phyloP scores from a whole-genome alignment of 2,797 vertebrate species.

The Tapirus indicus region DNA sequence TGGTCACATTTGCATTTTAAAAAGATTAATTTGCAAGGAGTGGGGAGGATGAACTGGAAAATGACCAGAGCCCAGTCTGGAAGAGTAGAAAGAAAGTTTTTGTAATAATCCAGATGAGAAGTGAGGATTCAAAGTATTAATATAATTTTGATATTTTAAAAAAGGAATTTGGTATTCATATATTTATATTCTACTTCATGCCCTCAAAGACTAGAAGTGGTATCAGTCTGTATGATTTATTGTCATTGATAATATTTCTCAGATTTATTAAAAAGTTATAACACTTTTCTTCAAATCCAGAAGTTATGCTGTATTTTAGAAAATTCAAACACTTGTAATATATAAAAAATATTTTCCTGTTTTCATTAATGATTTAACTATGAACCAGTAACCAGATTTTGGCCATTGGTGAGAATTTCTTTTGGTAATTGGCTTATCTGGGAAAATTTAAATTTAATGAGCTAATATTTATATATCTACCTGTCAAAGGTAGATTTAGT shows the following conservation, averaged over 20 bases:
- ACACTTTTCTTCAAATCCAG: not conserved
- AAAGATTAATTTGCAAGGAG: not conserved
- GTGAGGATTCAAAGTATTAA: constrained; percentile 10
- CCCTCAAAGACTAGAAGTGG: not conserved
- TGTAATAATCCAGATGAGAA: not conserved
- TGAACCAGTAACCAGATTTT: not conserved
- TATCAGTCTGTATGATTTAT: not conserved
- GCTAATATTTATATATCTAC: not conserved
- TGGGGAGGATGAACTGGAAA: not conserved
- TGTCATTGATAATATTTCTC: not conserved
- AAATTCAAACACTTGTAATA: not conserved
- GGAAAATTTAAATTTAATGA: not conserved
- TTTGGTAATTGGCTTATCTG: not conserved
- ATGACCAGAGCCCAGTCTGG: not conserved
- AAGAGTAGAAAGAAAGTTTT: constrained; percentile 2
- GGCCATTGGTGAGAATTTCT: not conserved
- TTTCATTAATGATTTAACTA: not conserved
- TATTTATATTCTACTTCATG: not conserved
- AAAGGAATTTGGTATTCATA: not conserved
- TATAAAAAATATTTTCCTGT: not conserved
- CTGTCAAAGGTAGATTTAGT: not conserved
- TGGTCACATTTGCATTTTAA: constrained; percentile 9
- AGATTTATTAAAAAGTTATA: constrained; percentile 1
- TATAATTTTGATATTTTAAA: not conserved
- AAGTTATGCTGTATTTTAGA: not conserved